Evolutionary conservation across 2,888 invertebrate species (phyloP), one percentile per base, ranked within the genome.

Genomic region (Mystacides longicornis): DNA sequence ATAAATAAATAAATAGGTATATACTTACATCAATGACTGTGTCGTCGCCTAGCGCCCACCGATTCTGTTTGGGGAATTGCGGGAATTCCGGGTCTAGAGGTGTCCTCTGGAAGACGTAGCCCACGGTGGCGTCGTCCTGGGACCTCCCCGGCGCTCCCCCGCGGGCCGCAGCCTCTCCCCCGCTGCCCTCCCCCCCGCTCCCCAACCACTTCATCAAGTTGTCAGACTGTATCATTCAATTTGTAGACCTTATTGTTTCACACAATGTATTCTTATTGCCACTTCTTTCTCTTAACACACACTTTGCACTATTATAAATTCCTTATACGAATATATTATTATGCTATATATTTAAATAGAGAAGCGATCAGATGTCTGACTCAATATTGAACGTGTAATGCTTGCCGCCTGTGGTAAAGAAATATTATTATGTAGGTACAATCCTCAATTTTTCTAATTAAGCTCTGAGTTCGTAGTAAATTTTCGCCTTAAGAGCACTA

Each of bases 21-120:
- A 42, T 49, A 51, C 59, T 61, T 33, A 91, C 92, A 81, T 92
- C 93, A 65, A 89, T 82, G 67, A 89, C 84, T 68, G 85, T 85
- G 71, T 93, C 93, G 73, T 93, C 93, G 58, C 90, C 92, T 58
- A 90, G 82, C 33, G 91, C 88, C 94, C 94, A 94, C 64, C 88
- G 83, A 64, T 86, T 82, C 64, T 79, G 80, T 71, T 89, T 89
- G 49, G 84, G 83, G 74, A 85, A 75, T 61, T 84, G 79, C 60
- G 84, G 81, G 69, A 91, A 84, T 69, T 93, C 92, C 54, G 85
- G 83, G 69, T 93, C 92, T 62, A 85, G 84, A 63, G 87, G 86
- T 60, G 87, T 86, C 63, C 88, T 74, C 70, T 92, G 92, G 71
- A 91, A 95, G 64, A 93, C 90, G 72, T 95, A 95, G 67, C 93